Evolutionary conservation across 2,113 vertebrate species (phyloP), one percentile per base, ranked within the genome.

Genomic region (Eulemur rufifrons): DNA sequence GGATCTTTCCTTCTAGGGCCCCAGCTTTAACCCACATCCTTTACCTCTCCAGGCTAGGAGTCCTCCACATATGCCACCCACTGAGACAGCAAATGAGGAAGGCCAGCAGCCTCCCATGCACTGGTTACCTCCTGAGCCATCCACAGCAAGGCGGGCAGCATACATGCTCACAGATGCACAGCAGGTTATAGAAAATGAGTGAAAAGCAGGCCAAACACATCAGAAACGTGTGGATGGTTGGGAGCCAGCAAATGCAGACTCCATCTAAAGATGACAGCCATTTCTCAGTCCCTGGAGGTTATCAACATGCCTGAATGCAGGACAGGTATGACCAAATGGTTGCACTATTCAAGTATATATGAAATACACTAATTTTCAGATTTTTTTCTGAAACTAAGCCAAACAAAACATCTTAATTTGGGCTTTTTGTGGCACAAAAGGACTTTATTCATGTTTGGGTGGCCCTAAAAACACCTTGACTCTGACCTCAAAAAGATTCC

Each of bases 341-440:
- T 32, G 54, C 52, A 92, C 52, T 89, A 42, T 66, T 66, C 85
- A 77, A 37, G 63, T 86, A 82, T 25, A 34, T 37, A 64, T 61
- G 12, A 91, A 87, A 80, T 94, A 71, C 73, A 73, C 54, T 73
- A 20, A 59, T 54, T 85, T 89, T 59, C 86, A 95, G 91, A 86
- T 29, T 76, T 47, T 81, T 84, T 78, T 39, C 45, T 94, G 66
- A 80, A 94, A 85, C 27, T 87, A n/a, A 42, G 8, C 6, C 82
- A 88, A 94, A 71, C 8, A 52, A 95, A 95, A 66, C 73, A 89
- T 37, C 47, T 71, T 63, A 81, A 42, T 85, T 64, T 68, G 54
- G 92, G 32, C 25, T 80, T 87, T 84, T 66, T 59, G 2, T 63
- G 27, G 6, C 47, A 63, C 54, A 74, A 63, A 77, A 47, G n/a